Conservation (phyloP, 2,113 vertebrate species). For the Eretmochelys imbricata region DNA sequence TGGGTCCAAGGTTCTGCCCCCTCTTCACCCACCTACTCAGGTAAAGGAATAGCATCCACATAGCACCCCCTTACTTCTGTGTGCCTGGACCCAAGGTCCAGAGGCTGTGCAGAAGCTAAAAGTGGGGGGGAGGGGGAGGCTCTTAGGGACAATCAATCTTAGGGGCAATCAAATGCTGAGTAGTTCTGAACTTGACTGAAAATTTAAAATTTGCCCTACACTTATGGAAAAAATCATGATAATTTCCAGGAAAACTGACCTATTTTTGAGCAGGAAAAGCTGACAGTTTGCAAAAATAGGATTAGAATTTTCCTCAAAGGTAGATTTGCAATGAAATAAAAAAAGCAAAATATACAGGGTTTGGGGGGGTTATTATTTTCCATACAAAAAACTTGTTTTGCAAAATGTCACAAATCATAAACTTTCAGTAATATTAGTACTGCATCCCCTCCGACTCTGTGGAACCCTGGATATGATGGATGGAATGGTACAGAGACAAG, state of each 20-base stretch:
- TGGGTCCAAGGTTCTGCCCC: background rate
- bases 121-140: background rate
- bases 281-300: background rate
- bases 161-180: background rate
- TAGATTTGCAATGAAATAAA: background rate
- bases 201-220: background rate
- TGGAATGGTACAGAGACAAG: background rate
- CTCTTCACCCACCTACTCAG: too few species aligned
- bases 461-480: background rate
- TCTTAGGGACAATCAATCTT: background rate
- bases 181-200: background rate
- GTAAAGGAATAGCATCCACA: background rate
- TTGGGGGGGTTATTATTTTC: background rate
- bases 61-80: background rate
- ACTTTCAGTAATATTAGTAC: background rate
- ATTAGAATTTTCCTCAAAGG: background rate
- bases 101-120: background rate
- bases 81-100: background rate
- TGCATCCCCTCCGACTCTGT: accelerated
- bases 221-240: background rate
- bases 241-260: background rate
- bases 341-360: background rate
- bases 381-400: background rate
- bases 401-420: background rate
- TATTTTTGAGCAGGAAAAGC: background rate